Conservation (phyloP, 2,797 vertebrate genomes). For the Melanotaenia pygmaea region DNA sequence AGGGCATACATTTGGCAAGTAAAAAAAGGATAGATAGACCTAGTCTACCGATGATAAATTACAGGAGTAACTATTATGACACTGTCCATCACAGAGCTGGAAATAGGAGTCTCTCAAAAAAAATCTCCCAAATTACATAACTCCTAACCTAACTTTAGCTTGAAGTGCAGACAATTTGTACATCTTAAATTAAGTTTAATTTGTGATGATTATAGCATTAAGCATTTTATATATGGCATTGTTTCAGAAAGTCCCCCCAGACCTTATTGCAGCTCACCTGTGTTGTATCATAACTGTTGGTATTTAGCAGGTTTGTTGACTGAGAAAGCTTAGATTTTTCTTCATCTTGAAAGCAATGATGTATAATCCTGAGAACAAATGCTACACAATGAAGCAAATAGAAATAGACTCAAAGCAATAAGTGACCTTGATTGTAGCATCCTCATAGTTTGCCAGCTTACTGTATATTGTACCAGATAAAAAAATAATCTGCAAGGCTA, state of each 20-base stretch:
- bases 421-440: background rate
- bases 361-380: slow-evolving; percentile 7
- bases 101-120: background rate
- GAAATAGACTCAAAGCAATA: background rate
- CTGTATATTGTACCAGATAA: background rate
- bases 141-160: background rate
- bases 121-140: background rate
- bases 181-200: background rate
- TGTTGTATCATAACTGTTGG: background rate
- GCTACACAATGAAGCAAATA: background rate
- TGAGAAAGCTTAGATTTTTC: background rate
- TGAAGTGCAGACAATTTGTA: background rate
- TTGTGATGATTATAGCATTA: background rate
- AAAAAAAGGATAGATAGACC: slow-evolving; percentile 28
- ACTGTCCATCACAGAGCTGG: slow-evolving; percentile 5
- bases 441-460: background rate
- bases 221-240: background rate
- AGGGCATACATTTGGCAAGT: slow-evolving; percentile 45
- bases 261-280: background rate
- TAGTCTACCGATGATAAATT: slow-evolving; percentile 29
- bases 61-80: slow-evolving; percentile 20
- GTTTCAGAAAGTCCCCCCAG: background rate
- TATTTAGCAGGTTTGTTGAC: background rate
- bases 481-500: background rate
- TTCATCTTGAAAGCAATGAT: background rate